Conservation (phyloP, 2,113 vertebrate species). For the Nanger granti region DNA sequence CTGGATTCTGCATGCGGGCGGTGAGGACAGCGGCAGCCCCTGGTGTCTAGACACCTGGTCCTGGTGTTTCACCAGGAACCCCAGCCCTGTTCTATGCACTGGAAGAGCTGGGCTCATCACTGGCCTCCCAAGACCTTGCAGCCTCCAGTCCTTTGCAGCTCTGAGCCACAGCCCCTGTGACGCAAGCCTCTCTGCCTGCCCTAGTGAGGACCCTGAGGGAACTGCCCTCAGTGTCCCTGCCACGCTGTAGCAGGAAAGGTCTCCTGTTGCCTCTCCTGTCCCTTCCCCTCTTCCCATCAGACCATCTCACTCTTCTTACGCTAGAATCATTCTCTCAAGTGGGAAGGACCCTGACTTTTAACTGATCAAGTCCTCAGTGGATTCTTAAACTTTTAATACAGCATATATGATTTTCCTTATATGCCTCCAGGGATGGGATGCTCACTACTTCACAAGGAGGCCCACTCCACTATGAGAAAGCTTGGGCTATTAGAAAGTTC, state of each 20-base stretch:
- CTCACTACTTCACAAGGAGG: neutral
- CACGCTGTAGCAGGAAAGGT: neutral
- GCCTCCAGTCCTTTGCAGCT: neutral
- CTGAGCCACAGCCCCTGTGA: neutral
- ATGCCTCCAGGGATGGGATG: neutral
- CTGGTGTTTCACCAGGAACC: neutral
- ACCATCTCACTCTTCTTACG: neutral
- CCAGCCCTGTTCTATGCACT: neutral
- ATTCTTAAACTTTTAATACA: neutral
- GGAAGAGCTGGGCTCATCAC: neutral
- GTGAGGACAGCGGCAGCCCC: neutral
- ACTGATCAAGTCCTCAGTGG: neutral
- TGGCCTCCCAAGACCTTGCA: neutral
- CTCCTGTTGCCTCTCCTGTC: neutral
- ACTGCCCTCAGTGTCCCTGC: neutral
- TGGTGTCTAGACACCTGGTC: neutral
- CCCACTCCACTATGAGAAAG: neutral
- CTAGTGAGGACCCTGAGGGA: neutral
- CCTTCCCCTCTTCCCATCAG: neutral
- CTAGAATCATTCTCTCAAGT: neutral
- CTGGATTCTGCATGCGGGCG: accelerated
- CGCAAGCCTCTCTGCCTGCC: neutral
- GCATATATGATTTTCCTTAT: neutral
- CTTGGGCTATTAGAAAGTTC: neutral
- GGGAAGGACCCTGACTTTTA: neutral